Conservation (phyloP, 92 coral and sea anemone species). For the Plumapathes pennacea region DNA sequence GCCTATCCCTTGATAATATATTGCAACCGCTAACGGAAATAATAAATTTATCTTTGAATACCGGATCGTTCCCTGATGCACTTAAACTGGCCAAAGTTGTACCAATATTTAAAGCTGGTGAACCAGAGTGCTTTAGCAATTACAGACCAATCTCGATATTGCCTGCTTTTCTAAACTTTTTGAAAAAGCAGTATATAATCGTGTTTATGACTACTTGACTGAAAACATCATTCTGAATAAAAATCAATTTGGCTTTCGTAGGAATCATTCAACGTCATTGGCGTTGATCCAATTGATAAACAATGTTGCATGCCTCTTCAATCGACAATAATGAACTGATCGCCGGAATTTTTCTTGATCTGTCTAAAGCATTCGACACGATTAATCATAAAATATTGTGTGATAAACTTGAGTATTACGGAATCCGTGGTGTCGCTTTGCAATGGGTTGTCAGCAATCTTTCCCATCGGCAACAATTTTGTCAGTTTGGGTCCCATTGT, state of each 20-base stretch:
- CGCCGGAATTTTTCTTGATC: no score
- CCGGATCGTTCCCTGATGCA: slow-evolving; percentile 13
- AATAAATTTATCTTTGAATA: slow-evolving; percentile 2
- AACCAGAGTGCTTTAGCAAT: not conserved
- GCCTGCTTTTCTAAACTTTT: slow-evolving; percentile 12
- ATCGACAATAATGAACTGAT: no score
- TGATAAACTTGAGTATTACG: no score
- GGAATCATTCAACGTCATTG: slow-evolving; percentile 20
- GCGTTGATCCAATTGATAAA: slow-evolving; percentile 18
- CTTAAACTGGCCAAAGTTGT: slow-evolving; percentile 12
- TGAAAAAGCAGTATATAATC: slow-evolving; percentile 31
- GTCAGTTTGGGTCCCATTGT: not conserved
- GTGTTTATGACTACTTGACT: slow-evolving; percentile 11
- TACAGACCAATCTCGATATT: slow-evolving; percentile 14
- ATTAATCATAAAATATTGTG: no score
- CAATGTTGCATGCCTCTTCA: no score
- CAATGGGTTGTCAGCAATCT: no score
- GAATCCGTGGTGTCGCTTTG: no score
- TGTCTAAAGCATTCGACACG: no score
- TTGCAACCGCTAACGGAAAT: not conserved
- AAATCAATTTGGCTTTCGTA: slow-evolving; percentile 41
- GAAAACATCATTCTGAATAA: slow-evolving; percentile 9
- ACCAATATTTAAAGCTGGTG: slow-evolving; percentile 1
- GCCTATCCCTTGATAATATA: not conserved
- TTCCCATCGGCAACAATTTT: no score